Conservation (phyloP, 2,113 vertebrate species). For the Elachura formosa region DNA sequence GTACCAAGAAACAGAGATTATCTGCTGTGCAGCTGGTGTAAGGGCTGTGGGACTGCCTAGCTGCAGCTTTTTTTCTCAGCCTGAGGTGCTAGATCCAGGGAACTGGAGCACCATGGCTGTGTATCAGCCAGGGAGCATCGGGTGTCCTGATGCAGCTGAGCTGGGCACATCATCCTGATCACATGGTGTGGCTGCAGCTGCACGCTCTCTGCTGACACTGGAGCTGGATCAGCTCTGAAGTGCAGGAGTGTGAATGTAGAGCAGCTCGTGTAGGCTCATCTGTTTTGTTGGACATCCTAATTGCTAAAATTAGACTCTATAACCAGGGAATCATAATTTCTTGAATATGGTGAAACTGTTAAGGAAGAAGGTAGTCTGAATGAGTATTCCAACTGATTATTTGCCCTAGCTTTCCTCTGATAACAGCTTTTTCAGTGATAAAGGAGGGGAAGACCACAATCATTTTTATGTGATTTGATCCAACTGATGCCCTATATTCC, state of each 20-base stretch:
- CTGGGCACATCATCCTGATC: accelerated
- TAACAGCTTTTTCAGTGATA: neutral
- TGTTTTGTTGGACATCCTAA: neutral
- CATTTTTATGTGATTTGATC: neutral
- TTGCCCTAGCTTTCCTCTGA: neutral
- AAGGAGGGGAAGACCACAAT: neutral
- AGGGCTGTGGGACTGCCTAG: neutral
- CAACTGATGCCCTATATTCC: neutral
- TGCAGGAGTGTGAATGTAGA: neutral
- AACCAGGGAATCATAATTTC: neutral
- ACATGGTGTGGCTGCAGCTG: neutral
- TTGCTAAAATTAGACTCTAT: neutral
- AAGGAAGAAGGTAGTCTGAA: neutral
- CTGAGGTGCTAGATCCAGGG: neutral
- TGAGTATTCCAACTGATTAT: neutral
- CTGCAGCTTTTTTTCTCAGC: neutral
- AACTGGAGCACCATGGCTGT: neutral
- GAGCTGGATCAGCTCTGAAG: neutral
- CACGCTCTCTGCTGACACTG: neutral
- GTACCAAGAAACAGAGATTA: neutral
- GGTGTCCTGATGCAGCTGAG: neutral
- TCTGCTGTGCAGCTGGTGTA: neutral
- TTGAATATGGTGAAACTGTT: neutral
- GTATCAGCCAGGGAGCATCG: neutral
- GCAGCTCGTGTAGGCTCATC: neutral